phyloP scores from a whole-genome alignment of 2,888 invertebrate genomes.

The Trisateles emortualis region DNA sequence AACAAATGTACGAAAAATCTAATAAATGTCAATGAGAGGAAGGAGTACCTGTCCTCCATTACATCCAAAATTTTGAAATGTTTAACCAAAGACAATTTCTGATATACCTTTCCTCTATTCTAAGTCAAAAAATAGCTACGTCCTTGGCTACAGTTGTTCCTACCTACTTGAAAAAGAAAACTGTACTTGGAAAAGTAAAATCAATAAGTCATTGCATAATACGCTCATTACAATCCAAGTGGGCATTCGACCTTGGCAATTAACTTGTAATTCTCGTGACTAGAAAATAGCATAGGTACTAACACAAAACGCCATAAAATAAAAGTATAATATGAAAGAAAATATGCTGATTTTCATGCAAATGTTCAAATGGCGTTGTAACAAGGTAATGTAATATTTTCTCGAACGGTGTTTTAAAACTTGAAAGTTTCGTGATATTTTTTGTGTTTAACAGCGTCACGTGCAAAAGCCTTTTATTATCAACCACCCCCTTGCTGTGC shows the following conservation, averaged over 20 bases:
- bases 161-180: too few relatives aligned
- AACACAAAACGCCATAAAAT: not conserved
- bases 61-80: too few relatives aligned
- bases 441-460: constrained; percentile 75
- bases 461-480: constrained; percentile 79
- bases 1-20: too few relatives aligned
- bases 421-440: constrained; percentile 63
- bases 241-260: not conserved
- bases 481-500: constrained; percentile 45
- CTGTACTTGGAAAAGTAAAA: not conserved
- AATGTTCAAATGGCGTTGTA: constrained; percentile 19
- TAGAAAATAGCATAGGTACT: not conserved
- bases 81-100: too few relatives aligned
- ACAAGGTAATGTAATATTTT: constrained; percentile 45
- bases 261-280: too few relatives aligned
- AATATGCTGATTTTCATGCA: constrained; percentile 11
- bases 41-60: too few relatives aligned
- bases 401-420: constrained; percentile 51
- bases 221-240: not conserved
- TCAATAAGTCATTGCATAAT: not conserved
- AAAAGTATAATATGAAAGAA: not conserved
- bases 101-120: too few relatives aligned
- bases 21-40: too few relatives aligned
- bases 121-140: too few relatives aligned
- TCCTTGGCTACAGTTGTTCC: too few relatives aligned